Conservation (phyloP, 2,888 invertebrate species). For the Acleris sparsana region DNA sequence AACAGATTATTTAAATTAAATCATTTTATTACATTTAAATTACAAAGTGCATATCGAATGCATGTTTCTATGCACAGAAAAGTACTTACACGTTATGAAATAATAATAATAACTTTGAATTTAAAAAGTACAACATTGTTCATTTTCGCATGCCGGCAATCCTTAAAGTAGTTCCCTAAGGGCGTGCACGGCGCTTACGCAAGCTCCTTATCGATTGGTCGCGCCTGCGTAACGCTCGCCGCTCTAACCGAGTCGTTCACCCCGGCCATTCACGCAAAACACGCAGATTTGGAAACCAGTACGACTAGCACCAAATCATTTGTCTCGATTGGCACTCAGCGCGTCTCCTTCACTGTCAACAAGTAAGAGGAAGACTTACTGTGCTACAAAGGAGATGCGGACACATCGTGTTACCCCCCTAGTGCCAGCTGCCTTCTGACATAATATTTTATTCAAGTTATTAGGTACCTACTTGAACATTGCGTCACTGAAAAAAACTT, state of each 20-base stretch:
- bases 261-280: conserved; percentile 68
- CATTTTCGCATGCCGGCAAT: conserved; percentile 7
- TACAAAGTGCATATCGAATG: no score
- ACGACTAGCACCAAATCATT: conserved; percentile 39
- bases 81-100: no score
- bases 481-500: conserved; percentile 9
- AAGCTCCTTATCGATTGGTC: conserved; percentile 71
- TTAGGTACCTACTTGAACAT: conserved; percentile 9
- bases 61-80: no score
- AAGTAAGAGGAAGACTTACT: no score
- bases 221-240: conserved; percentile 67
- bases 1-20: no score
- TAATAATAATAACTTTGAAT: neutral
- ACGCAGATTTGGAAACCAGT: conserved; percentile 65
- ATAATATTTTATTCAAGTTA: conserved; percentile 28
- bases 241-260: conserved; percentile 71
- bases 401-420: no score
- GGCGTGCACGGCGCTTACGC: conserved; percentile 71
- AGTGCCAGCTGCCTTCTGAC: conserved; percentile 54
- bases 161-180: conserved; percentile 58
- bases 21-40: no score
- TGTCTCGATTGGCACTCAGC: no score
- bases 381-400: no score
- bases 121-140: neutral
- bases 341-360: no score